Conservation (phyloP, 2,113 vertebrate species). For the Cephalopterus ornatus region DNA sequence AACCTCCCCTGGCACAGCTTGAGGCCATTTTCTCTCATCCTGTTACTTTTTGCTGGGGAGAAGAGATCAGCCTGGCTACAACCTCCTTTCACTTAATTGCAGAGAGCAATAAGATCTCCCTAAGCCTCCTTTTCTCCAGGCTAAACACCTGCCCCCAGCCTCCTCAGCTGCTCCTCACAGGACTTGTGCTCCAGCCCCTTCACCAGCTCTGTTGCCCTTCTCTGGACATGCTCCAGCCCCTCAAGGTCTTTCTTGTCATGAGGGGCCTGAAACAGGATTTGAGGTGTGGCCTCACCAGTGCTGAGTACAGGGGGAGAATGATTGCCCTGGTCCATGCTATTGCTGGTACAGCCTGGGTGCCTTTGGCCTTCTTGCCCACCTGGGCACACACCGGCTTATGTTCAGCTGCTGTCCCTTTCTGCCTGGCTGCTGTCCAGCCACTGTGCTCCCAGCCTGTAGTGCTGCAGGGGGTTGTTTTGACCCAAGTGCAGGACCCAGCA, state of each 20-base stretch:
- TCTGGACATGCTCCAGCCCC: fast-evolving
- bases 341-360: background rate
- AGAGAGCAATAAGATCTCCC: background rate
- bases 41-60: background rate
- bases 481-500: background rate
- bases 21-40: background rate
- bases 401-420: too few species aligned
- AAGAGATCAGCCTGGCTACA: background rate
- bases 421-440: background rate
- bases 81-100: background rate
- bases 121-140: background rate
- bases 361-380: fast-evolving
- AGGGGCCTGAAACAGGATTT: background rate
- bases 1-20: background rate
- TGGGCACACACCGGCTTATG: fast-evolving
- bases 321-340: fast-evolving
- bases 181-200: background rate
- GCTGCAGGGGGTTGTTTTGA: background rate
- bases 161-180: background rate
- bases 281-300: background rate
- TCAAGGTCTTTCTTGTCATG: background rate
- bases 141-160: background rate
- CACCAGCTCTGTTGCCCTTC: background rate
- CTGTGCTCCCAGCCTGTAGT: background rate
- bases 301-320: background rate